Evolutionary conservation across 2,113 vertebrate species (phyloP).

Genomic region (Sinocyclocheilus grahami): DNA sequence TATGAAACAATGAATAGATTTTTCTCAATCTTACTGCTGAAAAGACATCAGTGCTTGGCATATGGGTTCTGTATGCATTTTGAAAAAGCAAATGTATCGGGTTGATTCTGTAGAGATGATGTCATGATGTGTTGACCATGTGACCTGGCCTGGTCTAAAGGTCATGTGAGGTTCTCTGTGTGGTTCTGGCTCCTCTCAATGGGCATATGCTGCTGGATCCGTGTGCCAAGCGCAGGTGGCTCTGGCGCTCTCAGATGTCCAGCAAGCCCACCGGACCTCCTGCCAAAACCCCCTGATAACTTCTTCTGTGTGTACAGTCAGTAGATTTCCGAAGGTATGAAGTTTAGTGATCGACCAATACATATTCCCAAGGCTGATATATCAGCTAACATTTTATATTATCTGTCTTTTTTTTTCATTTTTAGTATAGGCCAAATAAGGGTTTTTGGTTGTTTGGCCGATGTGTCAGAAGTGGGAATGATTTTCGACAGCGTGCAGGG

Average conservation of each 20-base stretch:
- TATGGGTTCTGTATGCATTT: not conserved
- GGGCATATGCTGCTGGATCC: constrained; percentile 42
- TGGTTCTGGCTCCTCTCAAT: constrained; percentile 26
- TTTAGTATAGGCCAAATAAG: not conserved
- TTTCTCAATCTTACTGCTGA: not conserved
- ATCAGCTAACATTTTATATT: not conserved
- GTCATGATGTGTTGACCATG: not conserved
- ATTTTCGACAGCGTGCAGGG: no score
- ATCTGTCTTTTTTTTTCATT: not conserved
- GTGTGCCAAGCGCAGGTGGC: not conserved
- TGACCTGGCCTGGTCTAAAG: not conserved
- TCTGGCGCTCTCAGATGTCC: not conserved
- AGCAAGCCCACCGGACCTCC: not conserved
- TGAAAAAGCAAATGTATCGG: not conserved
- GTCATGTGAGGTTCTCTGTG: constrained; percentile 35
- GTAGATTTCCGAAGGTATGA: not conserved
- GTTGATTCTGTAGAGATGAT: not conserved
- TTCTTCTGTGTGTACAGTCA: not conserved
- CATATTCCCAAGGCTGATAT: not conserved
- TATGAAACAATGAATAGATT: not conserved
- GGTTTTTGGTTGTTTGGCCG: not conserved
- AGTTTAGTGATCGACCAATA: not conserved
- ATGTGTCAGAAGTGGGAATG: not conserved
- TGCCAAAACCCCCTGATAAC: not conserved
- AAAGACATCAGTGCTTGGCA: not conserved